A percentile compares a stretch with the other conserved stretches of the same genome.
Evolutionary conservation across 2,113 vertebrate genomes (phyloP).

Genomic region (Lagenorhynchus albirostris): DNA sequence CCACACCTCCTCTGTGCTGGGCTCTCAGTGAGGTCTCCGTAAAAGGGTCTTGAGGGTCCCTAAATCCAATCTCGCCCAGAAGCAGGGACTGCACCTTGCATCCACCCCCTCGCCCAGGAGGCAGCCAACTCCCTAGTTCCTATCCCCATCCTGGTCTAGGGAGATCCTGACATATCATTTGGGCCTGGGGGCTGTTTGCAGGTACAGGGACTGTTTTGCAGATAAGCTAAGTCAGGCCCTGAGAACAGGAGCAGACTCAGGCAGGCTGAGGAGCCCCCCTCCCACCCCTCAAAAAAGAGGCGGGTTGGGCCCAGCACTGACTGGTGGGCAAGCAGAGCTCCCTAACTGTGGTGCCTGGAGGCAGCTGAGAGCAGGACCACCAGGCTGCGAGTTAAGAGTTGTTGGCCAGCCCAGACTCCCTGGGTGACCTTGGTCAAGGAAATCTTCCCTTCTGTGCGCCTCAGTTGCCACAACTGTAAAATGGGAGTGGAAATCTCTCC

Average conservation of each 20-base stretch:
- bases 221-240: neutral
- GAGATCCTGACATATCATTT: neutral
- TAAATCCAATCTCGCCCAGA: neutral
- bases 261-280: neutral
- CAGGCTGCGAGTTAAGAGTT: neutral
- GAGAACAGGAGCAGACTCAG: neutral
- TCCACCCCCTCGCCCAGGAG: neutral
- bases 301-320: neutral
- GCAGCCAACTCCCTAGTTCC: neutral
- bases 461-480: conserved; percentile 42
- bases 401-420: neutral
- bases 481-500: neutral
- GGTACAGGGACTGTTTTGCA: neutral
- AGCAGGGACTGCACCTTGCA: neutral
- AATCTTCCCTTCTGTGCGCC: conserved; percentile 5
- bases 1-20: neutral
- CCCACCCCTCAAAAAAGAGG: neutral
- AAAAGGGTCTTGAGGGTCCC: neutral
- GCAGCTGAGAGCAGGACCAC: neutral
- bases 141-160: neutral
- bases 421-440: conserved; percentile 63
- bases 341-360: neutral
- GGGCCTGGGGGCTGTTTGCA: neutral
- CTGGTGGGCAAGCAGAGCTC: neutral
- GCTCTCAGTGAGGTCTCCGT: neutral